These are phyloP conservation scores for Platysteira castanea DNA, from an alignment of 2,113 vertebrate genomes.

Conservation along the genomic window DNA sequence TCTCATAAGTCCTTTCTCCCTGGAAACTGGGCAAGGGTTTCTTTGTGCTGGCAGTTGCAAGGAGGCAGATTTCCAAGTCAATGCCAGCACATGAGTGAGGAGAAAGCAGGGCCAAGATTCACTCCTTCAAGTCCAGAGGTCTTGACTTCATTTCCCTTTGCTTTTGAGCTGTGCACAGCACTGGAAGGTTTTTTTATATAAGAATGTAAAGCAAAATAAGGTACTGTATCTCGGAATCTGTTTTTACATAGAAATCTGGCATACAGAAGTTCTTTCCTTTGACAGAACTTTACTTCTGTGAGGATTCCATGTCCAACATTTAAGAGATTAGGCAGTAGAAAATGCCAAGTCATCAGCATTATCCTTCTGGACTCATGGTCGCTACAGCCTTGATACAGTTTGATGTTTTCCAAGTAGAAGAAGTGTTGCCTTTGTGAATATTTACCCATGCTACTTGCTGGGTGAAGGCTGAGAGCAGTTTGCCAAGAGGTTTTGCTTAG, in stretches of 20 bases:
- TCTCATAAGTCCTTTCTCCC: neutral
- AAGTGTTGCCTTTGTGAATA: neutral
- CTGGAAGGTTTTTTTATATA: neutral
- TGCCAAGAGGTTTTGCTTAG: neutral
- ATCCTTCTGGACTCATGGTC: neutral
- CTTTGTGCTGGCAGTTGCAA: neutral
- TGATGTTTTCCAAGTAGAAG: neutral
- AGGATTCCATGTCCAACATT: neutral
- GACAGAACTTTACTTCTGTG: neutral
- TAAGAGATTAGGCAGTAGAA: neutral
- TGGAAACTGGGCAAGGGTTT: neutral
- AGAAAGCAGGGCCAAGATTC: neutral
- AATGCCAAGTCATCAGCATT: neutral
- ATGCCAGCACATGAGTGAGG: neutral
- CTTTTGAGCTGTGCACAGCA: neutral
- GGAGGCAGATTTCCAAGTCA: neutral
- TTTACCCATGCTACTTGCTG: neutral
- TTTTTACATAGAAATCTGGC: neutral
- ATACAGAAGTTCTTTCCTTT: neutral
- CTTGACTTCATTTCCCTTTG: neutral
- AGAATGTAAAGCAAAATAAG: neutral
- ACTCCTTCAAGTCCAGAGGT: neutral
- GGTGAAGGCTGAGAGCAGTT: neutral
- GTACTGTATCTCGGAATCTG: neutral
- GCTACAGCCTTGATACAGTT: neutral